Evolutionary conservation across 1,140 invertebrate species (phyloP).

Genomic region (Meloidogyne floridensis): DNA sequence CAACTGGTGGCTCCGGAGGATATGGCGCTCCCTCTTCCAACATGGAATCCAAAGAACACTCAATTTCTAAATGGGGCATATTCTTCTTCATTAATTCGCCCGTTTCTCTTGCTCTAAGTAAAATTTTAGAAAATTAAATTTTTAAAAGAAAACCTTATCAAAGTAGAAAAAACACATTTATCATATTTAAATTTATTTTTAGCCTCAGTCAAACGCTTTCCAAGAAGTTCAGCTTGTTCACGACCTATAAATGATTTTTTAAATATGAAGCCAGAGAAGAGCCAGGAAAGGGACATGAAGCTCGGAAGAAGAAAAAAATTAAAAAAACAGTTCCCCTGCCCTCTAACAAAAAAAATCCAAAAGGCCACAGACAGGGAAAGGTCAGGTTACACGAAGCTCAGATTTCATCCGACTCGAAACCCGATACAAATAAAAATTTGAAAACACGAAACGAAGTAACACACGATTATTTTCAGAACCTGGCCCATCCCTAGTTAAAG

Average conservation of each 20-base stretch:
- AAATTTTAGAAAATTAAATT: neutral
- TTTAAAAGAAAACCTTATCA: slow-evolving; percentile 71
- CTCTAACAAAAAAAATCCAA: too few relatives aligned
- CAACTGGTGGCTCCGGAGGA: slow-evolving; percentile 48
- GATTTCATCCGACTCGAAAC: too few relatives aligned
- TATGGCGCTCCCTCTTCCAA: slow-evolving; percentile 91
- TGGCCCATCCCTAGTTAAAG: too few relatives aligned
- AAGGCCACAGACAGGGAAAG: too few relatives aligned
- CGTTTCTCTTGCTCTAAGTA: slow-evolving; percentile 82
- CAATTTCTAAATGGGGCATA: slow-evolving; percentile 33
- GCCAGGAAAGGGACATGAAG: too few relatives aligned
- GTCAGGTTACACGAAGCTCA: too few relatives aligned
- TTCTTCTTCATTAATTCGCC: slow-evolving; percentile 78
- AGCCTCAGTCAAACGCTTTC: slow-evolving; percentile 52
- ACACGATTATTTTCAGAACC: too few relatives aligned
- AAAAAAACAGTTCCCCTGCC: too few relatives aligned
- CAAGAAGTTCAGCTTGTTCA: slow-evolving; percentile 56
- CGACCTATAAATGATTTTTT: slow-evolving; percentile 46
- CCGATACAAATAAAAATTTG: too few relatives aligned
- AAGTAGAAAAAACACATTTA: slow-evolving; percentile 75
- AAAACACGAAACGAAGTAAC: too few relatives aligned
- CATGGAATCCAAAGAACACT: slow-evolving; percentile 66
- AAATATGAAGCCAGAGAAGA: neutral
- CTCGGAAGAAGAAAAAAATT: too few relatives aligned
- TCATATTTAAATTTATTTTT: slow-evolving; percentile 50